Evolutionary conservation across 2,888 invertebrate species (phyloP), one percentile per base, ranked within the genome.

Genomic region (Drosophila mimica): DNA sequence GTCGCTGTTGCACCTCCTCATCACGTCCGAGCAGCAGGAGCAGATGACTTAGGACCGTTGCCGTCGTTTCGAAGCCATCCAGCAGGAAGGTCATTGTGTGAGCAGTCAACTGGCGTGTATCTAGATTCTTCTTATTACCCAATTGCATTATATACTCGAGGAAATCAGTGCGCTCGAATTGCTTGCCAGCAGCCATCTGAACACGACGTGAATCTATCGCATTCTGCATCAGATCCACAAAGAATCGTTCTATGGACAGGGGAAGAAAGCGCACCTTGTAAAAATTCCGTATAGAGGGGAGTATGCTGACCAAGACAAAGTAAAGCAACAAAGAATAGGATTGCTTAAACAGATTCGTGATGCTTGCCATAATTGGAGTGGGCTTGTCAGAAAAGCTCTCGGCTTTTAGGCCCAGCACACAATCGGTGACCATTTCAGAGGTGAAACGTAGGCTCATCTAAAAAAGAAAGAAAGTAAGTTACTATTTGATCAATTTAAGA

Each of bases 231-330:
- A 93, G 67, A 4, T 79, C 67, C 0, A 76, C 52, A 33, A 92
- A 93, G 58, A 90, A 92, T 0, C 43, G 11, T 33, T 91, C 98
- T 88, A 98, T 98, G 0, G 94, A 95, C 0, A 92, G 94, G 0
- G 85, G 76, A 0, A 93, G 56, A 46, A 92, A 83, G 6, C 83
- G 82, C 0, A 82, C 30, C n/a, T 88, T 91, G n/a, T 77, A 74
- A 2, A 25, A 25, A 25, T 25, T 25, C 25, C 25, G 25, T 25
- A 25, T 0, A 93, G 20, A 0, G 20, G 93, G 93, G 40, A 91
- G 82, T 2, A 90, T 72, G 25, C 82, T 84, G 17, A 84, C 40
- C 2, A 91, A 1, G 0, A 91, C 48, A 13, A 83, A 76, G 57
- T 87, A 89, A 0, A 89, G 0, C 0, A 86, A 17, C 6, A 92